A percentile compares a stretch with the other conserved stretches of the same genome.
Conservation (phyloP, 2,888 invertebrate genomes). For the Pyrgus malvae region DNA sequence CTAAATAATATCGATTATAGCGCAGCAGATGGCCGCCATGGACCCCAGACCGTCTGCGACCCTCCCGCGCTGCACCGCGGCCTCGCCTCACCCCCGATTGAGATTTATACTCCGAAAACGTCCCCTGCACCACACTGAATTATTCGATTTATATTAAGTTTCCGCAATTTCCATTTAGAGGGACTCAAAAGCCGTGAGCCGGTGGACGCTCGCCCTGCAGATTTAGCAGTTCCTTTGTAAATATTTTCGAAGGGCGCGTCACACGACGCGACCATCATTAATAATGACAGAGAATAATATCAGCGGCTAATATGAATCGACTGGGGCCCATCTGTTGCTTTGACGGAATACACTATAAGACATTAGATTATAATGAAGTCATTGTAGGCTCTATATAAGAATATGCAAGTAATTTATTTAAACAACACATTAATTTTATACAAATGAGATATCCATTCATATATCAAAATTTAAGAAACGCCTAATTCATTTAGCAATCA, state of each 20-base stretch:
- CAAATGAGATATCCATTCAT: neutral
- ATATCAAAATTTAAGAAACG: neutral
- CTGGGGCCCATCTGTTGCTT: slow-evolving; percentile 65
- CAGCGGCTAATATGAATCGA: slow-evolving; percentile 57
- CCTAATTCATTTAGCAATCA: neutral
- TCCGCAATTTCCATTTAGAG: slow-evolving; percentile 76
- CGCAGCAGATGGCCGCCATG: slow-evolving; percentile 75
- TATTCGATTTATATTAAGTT: slow-evolving; percentile 81
- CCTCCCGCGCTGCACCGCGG: slow-evolving; percentile 54
- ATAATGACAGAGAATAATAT: slow-evolving; percentile 69
- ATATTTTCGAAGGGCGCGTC: slow-evolving; percentile 66
- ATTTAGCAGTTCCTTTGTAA: slow-evolving; percentile 64
- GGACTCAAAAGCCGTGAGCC: slow-evolving; percentile 54
- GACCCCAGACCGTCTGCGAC: slow-evolving; percentile 48
- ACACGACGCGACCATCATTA: slow-evolving; percentile 56
- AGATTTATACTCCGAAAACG: slow-evolving; percentile 76
- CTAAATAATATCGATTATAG: slow-evolving; percentile 78
- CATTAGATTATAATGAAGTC: neutral
- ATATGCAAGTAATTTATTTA: too few relatives aligned
- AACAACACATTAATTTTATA: neutral
- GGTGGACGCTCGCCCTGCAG: slow-evolving; percentile 60
- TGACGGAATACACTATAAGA: slow-evolving; percentile 25
- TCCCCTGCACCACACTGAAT: slow-evolving; percentile 73
- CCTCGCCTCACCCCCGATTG: slow-evolving; percentile 72
- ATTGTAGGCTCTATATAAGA: too few relatives aligned